phyloP scores from a whole-genome alignment of 2,888 invertebrate genomes.

The Leptura quadrifasciata region DNA sequence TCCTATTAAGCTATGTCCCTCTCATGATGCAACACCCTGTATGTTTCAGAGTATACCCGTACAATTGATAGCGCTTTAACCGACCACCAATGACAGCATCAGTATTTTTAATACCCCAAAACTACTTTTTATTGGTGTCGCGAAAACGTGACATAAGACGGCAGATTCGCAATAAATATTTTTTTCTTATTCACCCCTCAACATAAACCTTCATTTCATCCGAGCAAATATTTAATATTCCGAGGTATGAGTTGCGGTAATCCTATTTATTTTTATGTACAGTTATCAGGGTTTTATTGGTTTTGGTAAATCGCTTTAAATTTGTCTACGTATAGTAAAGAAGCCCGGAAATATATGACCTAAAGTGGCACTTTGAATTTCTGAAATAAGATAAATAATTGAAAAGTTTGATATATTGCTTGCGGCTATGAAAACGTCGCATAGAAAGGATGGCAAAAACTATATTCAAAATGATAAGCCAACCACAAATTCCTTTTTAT shows the following conservation, averaged over 20 bases:
- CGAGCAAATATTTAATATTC: not conserved
- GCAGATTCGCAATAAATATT: no score
- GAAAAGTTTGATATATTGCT: conserved; percentile 2
- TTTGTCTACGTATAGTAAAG: conserved; percentile 7
- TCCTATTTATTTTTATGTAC: conserved; percentile 7
- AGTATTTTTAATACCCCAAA: no score
- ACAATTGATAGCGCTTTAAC: no score
- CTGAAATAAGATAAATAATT: conserved; percentile 7
- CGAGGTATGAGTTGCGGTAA: not conserved
- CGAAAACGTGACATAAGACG: no score
- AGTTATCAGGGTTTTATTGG: conserved; percentile 1
- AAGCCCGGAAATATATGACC: conserved; percentile 4
- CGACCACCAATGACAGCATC: no score
- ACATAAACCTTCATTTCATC: not conserved
- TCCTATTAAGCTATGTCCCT: no score
- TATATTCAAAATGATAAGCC: conserved; percentile 7
- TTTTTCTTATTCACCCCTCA: not conserved
- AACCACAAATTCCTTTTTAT: conserved; percentile 7
- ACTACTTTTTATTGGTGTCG: no score
- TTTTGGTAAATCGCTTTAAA: conserved; percentile 7
- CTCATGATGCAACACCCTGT: no score
- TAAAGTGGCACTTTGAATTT: conserved; percentile 7
- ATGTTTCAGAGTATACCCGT: no score
- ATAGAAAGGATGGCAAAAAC: conserved; percentile 4
- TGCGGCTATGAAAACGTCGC: conserved; percentile 1